Percentiles rank a stretch among this genome's conserved stretches.
Evolutionary conservation across 2,888 invertebrate species (phyloP).

Genomic region (Lasioglossum lativentre): DNA sequence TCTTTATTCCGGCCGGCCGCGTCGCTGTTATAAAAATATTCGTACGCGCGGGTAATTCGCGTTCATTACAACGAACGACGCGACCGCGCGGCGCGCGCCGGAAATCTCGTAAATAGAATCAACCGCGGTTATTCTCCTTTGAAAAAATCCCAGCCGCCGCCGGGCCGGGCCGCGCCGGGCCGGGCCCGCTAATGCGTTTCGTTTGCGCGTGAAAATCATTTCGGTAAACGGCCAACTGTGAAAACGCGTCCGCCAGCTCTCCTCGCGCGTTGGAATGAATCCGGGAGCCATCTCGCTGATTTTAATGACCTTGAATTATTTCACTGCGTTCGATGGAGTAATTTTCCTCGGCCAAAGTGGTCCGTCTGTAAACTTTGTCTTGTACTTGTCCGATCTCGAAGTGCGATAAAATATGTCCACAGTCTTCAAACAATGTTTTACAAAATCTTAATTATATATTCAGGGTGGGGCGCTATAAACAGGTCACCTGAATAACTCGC

Average conservation of each 20-base stretch:
- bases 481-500: no score
- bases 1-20: slow-evolving; percentile 40
- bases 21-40: slow-evolving; percentile 62
- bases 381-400: no score
- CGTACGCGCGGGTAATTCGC: slow-evolving; percentile 60
- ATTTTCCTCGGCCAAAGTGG: not conserved
- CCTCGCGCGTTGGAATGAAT: not conserved
- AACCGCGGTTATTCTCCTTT: slow-evolving; percentile 29
- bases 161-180: no score
- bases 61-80: slow-evolving; percentile 56
- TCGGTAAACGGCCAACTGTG: slow-evolving; percentile 22
- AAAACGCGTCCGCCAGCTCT: not conserved
- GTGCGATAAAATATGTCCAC: no score
- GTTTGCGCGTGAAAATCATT: slow-evolving; percentile 17
- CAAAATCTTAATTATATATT: no score
- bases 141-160: slow-evolving; percentile 13
- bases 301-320: not conserved
- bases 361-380: not conserved
- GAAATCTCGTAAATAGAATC: slow-evolving; percentile 53
- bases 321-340: not conserved
- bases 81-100: not conserved
- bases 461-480: no score
- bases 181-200: slow-evolving; percentile 22
- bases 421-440: no score
- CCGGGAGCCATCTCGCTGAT: not conserved